phyloP scores from a whole-genome alignment of 2,113 vertebrate genomes.

The Nerophis ophidion region DNA sequence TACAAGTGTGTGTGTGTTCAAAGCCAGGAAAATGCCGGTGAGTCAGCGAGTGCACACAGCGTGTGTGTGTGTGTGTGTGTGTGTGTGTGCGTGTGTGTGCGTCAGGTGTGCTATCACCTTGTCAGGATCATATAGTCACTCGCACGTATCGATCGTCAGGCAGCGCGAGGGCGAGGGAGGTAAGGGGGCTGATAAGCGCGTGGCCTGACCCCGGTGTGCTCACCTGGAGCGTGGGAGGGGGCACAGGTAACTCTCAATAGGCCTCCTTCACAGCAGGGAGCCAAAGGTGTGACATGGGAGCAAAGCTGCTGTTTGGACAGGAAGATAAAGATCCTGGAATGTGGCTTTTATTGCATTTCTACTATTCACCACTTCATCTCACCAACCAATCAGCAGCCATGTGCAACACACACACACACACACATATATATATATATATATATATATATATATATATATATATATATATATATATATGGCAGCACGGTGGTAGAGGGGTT shows the following conservation, averaged over 20 bases:
- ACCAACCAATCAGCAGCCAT: no score
- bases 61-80: slow-evolving; percentile 30
- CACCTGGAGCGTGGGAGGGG: slow-evolving; percentile 62
- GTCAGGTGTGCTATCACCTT: slow-evolving; percentile 59
- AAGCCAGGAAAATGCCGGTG: slow-evolving; percentile 41
- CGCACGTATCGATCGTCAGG: slow-evolving; percentile 70
- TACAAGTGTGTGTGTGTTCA: no score
- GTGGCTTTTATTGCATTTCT: not conserved
- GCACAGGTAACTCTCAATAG: slow-evolving; percentile 62
- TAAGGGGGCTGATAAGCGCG: slow-evolving; percentile 56
- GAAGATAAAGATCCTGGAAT: slow-evolving; percentile 36
- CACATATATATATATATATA: no score
- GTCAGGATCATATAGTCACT: slow-evolving; percentile 54
- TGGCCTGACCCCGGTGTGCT: slow-evolving; percentile 45
- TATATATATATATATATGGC: no score
- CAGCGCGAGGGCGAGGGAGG: slow-evolving; percentile 19
- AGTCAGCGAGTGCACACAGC: slow-evolving; percentile 47
- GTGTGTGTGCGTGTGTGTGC: slow-evolving; percentile 46
- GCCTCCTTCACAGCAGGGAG: slow-evolving; percentile 61
- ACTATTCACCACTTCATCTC: not conserved
- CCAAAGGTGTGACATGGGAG: slow-evolving; percentile 65
- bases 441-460: no score
- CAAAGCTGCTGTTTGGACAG: slow-evolving; percentile 54
- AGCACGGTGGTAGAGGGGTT: no score
- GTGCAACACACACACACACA: no score